Evolutionary conservation across 2,888 invertebrate species (phyloP), one percentile per base, ranked within the genome.

Genomic region (Villa cingulata): DNA sequence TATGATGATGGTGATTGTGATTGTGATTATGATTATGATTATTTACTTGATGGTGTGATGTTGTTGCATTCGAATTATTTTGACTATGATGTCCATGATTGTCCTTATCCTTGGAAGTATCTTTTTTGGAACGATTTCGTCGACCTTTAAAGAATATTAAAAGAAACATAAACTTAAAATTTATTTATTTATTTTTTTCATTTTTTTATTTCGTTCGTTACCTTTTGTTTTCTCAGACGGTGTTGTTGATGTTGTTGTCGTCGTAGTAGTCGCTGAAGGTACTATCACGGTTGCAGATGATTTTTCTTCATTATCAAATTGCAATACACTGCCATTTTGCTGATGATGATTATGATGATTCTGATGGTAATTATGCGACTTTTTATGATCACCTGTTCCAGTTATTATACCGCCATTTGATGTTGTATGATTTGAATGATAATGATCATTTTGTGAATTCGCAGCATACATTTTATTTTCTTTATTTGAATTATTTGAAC

Each of bases 61-160:
- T 17, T 34, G n/a, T 15, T 10, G 34, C 5, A 34, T 34, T 34
- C 38, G 16, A 37, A 39, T 37, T 46, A 23, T 38, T 44, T 20
- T 45, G 37, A 10, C 34, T 41, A 18, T 10, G 29, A 42, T 43
- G 37, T 23, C 38, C 23, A 36, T 59, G 61, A 68, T 68, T 68
- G 65, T 68, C 68, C 59, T 67, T 68, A 57, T 64, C 61, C 57
- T 61, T 55, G 54, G 60, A 60, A 51, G 65, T 65, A 55, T 64
- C 67, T 37, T 40, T 43, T 56, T 68, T 68, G 23, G 61, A 61
- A 45, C 68, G 68, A 62, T 68, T 68, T 19, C 67, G 65, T 44
- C 68, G 66, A 51, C 68, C 68, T 67, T 16, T 0, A 49, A n/a
- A 19, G 20, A 43, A 48, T 27, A 27, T 0, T 48, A 15, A 34